Percentiles rank a stretch among this genome's conserved stretches.
phyloP scores from a whole-genome alignment of 1,140 invertebrate species.

The Drosophila nebulosa region DNA sequence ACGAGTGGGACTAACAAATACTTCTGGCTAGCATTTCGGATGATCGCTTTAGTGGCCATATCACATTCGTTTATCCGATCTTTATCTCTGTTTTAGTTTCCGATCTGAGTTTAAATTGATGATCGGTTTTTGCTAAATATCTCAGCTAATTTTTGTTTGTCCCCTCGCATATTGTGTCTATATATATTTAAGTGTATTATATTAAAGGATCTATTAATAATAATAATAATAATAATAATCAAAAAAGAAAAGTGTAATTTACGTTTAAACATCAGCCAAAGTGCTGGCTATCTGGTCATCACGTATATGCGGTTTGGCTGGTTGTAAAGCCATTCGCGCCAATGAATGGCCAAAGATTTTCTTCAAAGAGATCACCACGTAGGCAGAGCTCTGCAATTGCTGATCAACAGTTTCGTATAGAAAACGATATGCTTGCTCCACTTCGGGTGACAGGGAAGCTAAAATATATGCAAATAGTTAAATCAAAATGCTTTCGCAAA shows the following conservation, averaged over 20 bases:
- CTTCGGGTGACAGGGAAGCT: constrained; percentile 63
- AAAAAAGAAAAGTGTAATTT: constrained; percentile 16
- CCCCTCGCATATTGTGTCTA: constrained; percentile 10
- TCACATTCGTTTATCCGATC: not conserved
- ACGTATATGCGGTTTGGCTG: constrained; percentile 19
- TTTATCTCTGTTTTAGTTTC: not conserved
- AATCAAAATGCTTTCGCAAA: not conserved
- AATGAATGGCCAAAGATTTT: constrained; percentile 51
- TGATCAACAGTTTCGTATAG: constrained; percentile 81
- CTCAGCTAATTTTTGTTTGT: not conserved
- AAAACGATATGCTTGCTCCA: constrained; percentile 78
- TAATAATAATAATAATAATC: constrained; percentile 10
- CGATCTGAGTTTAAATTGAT: not conserved
- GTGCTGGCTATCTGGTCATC: constrained; percentile 49
- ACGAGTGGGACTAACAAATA: not conserved
- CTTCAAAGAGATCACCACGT: constrained; percentile 67
- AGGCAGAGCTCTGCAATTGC: constrained; percentile 77
- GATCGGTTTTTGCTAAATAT: not conserved
- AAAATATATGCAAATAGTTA: not conserved
- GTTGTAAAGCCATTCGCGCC: constrained; percentile 34
- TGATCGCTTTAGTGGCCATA: not conserved
- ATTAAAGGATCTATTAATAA: not conserved
- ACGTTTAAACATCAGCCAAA: constrained; percentile 53
- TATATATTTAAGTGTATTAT: constrained; percentile 1
- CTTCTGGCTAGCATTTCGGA: not conserved